Evolutionary conservation across 2,113 vertebrate species (phyloP).

Genomic region (Peucedramus taeniatus): DNA sequence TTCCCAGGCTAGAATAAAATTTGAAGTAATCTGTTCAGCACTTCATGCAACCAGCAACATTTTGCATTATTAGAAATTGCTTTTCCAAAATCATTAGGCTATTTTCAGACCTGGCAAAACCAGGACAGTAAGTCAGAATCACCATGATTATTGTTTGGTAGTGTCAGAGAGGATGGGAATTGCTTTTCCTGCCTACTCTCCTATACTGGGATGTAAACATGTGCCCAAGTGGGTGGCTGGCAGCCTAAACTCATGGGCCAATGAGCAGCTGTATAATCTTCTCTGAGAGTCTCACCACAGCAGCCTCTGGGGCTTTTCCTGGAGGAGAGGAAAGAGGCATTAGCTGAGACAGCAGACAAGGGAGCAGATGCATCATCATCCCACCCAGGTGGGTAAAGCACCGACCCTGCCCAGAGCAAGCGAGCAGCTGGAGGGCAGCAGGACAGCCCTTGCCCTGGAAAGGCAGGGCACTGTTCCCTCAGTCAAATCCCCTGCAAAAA

Average conservation of each 20-base stretch:
- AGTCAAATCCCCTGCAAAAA: background rate
- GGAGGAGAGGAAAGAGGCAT: background rate
- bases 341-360: background rate
- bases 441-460: background rate
- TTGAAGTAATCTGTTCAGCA: background rate
- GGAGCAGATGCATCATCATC: background rate
- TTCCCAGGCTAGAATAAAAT: conserved; percentile 29
- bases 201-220: rapidly evolving
- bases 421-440: background rate
- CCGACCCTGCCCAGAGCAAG: rapidly evolving
- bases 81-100: background rate
- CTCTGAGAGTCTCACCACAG: background rate
- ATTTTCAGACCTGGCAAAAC: background rate
- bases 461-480: background rate
- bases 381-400: background rate
- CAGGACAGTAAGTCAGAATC: background rate
- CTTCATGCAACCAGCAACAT: background rate
- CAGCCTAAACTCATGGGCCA: background rate
- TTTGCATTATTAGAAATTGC: conserved; percentile 12
- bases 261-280: background rate
- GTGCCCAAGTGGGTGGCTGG: background rate
- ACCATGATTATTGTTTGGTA: background rate
- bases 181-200: background rate
- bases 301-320: background rate
- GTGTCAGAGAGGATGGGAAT: background rate